These are phyloP conservation scores for Amphiduros pacificus DNA, from an alignment of 2,888 invertebrate genomes.

Conservation along the genomic window DNA sequence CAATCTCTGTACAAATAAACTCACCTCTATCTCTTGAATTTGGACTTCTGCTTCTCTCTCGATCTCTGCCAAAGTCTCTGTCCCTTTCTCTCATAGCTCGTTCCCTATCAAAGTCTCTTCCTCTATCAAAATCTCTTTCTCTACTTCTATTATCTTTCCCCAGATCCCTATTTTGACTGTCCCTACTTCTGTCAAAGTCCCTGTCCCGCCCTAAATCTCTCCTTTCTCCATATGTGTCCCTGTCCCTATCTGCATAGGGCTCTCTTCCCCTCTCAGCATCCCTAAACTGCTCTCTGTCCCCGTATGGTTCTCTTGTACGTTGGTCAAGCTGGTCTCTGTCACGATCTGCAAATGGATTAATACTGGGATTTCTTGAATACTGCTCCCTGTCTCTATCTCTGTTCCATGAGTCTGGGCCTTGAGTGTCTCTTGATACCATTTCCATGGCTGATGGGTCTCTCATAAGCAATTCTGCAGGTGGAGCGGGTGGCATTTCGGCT, in stretches of 20 bases:
- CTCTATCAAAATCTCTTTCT: conserved; percentile 5
- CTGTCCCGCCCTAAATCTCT: conserved; percentile 1
- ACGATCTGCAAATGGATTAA: no score
- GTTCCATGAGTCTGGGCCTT: not conserved
- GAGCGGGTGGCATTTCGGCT: not conserved
- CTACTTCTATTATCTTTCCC: conserved; percentile 20
- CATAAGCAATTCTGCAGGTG: no score
- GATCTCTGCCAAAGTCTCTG: not conserved
- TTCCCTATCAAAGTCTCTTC: conserved; percentile 6
- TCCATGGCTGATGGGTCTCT: not conserved
- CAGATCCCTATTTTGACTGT: conserved; percentile 8
- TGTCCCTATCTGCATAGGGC: conserved; percentile 19
- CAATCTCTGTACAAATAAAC: no score
- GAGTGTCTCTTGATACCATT: not conserved
- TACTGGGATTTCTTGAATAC: no score
- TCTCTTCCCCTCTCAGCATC: not conserved
- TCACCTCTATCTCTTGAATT: no score
- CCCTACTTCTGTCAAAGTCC: conserved; percentile 2
- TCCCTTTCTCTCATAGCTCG: no score
- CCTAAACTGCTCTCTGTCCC: conserved; percentile 14
- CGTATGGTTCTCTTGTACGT: not conserved
- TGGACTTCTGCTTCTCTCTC: not conserved
- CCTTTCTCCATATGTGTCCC: conserved; percentile 5
- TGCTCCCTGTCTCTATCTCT: conserved; percentile 7
- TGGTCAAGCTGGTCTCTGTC: no score